phyloP scores from a whole-genome alignment of 2,888 invertebrate genomes.

The Strigamia maritima region DNA sequence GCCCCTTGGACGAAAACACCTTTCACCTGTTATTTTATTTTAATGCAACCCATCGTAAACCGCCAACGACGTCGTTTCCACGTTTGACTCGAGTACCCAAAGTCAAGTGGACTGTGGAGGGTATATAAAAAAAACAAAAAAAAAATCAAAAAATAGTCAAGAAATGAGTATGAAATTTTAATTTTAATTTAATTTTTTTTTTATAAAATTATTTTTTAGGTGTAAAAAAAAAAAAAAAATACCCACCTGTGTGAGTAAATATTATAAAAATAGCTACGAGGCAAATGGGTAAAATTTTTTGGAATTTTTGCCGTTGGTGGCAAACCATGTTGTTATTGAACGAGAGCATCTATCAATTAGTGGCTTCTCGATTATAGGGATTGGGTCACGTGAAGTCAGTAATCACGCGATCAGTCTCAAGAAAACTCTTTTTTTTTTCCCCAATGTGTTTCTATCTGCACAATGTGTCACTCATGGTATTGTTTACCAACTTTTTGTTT shows the following conservation, averaged over 20 bases:
- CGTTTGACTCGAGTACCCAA: neutral
- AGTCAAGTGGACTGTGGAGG: neutral
- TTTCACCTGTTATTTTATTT: neutral
- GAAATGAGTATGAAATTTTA: no score
- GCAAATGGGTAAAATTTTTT: neutral
- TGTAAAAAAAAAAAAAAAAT: no score
- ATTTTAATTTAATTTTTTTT: neutral
- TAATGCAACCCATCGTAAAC: neutral
- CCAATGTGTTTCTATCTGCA: neutral
- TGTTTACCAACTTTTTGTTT: neutral
- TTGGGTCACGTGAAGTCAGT: neutral
- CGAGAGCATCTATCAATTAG: constrained; percentile 7
- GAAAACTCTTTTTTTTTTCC: constrained; percentile 1
- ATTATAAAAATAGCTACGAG: neutral
- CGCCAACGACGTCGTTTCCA: neutral
- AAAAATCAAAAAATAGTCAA: no score
- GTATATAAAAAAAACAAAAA: no score
- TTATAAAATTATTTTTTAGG: neutral
- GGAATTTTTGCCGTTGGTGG: neutral
- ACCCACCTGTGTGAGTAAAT: neutral
- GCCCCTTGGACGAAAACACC: neutral
- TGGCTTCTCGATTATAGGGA: constrained; percentile 1
- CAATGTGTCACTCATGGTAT: neutral
- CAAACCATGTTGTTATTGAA: constrained; percentile 3
- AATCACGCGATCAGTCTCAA: neutral